Evolutionary conservation across 2,797 vertebrate species (phyloP).

Genomic region (Ctenopoma kingsleyae): DNA sequence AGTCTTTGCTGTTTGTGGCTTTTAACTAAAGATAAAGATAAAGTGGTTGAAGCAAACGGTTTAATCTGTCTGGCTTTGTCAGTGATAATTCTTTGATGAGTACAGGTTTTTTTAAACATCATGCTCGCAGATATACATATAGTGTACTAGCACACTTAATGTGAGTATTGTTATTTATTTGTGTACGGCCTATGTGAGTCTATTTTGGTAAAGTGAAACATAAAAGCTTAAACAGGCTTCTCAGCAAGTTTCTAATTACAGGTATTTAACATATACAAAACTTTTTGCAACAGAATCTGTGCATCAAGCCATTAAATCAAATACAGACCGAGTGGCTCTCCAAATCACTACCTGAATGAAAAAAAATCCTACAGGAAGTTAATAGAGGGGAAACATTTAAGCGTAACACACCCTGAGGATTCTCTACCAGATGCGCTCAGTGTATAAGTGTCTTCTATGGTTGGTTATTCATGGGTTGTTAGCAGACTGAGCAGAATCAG

Average conservation of each 20-base stretch:
- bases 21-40: too few relatives aligned
- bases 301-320: slow-evolving; percentile 16
- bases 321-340: background rate
- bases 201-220: background rate
- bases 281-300: background rate
- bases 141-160: too few relatives aligned
- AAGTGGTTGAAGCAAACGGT: too few relatives aligned
- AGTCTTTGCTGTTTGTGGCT: too few relatives aligned
- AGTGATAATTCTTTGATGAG: too few relatives aligned
- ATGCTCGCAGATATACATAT: too few relatives aligned
- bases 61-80: too few relatives aligned
- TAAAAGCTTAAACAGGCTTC: background rate
- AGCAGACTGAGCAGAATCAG: slow-evolving; percentile 58
- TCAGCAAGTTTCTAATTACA: background rate
- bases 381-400: slow-evolving; percentile 49
- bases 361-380: slow-evolving; percentile 33
- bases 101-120: too few relatives aligned
- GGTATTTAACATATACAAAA: slow-evolving; percentile 7
- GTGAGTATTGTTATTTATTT: too few relatives aligned
- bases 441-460: slow-evolving; percentile 54
- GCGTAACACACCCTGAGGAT: slow-evolving; percentile 33
- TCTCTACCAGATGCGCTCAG: slow-evolving; percentile 42
- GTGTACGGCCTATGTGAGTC: too few relatives aligned
- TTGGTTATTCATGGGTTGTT: slow-evolving; percentile 63
- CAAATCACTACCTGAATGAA: slow-evolving; percentile 32